Evolutionary conservation across 2,888 invertebrate genomes (phyloP).

Genomic region (Pterostichus niger): DNA sequence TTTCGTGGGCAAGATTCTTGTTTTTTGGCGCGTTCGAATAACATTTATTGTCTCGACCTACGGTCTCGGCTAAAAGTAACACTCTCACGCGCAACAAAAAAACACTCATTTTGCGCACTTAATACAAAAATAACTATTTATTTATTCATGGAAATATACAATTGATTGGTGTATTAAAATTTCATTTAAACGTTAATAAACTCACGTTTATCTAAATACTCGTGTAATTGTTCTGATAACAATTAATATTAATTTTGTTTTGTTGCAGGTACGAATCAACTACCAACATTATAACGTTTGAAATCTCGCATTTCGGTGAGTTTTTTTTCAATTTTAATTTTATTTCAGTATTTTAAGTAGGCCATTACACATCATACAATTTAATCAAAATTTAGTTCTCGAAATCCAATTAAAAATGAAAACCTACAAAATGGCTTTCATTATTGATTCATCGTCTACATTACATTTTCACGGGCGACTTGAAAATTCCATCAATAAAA

Average conservation of each 20-base stretch:
- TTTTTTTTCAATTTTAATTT: constrained; percentile 4
- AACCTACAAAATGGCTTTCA: constrained; percentile 42
- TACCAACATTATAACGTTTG: background rate
- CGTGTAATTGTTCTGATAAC: too few species aligned
- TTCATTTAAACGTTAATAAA: too few species aligned
- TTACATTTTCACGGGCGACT: constrained; percentile 39
- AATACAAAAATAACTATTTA: too few species aligned
- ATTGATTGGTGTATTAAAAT: too few species aligned
- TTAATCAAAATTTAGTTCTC: constrained; percentile 31
- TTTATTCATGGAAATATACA: too few species aligned
- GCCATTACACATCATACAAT: constrained; percentile 8
- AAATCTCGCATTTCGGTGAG: constrained; percentile 31
- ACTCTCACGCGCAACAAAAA: too few species aligned
- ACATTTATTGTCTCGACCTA: too few species aligned
- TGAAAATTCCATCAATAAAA: constrained; percentile 47
- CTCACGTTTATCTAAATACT: too few species aligned
- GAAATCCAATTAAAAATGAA: constrained; percentile 47
- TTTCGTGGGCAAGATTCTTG: too few species aligned
- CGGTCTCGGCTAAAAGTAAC: too few species aligned
- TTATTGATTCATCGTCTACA: constrained; percentile 41
- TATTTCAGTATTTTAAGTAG: background rate
- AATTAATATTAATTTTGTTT: background rate
- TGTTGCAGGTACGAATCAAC: constrained; percentile 32
- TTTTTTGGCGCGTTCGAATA: too few species aligned
- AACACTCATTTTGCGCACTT: too few species aligned